Evolutionary conservation across 2,888 invertebrate genomes (phyloP), one percentile per base, ranked within the genome.

Genomic region (Venustoraphidia nigricollis): DNA sequence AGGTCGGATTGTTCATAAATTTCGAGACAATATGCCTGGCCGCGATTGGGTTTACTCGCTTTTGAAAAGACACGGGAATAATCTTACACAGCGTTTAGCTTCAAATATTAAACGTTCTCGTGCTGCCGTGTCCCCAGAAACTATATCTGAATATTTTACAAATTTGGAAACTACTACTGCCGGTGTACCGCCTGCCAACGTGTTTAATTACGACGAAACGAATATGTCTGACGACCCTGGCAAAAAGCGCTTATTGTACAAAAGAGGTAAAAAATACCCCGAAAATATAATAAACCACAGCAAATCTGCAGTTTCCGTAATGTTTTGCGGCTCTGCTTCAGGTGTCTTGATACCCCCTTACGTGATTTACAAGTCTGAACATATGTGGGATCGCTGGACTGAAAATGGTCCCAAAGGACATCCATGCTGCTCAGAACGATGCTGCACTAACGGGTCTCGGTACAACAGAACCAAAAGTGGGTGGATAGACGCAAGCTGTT

Each of bases 141-240:
- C 46, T 13, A 47, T 53, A 35, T 50, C 53, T 37, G 36, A 50
- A 37, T 58, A 57, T 52, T 60, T 56, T 51, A 41, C 51, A 35
- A 51, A 57, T 46, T 42, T 55, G 35, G 46, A 53, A 50, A 49
- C 42, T 9, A 45, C 17, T 17, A 47, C 54, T 2, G 43, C 44
- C 45, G 53, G 44, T 40, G 50, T 55, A 13, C 54, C 55, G 36
- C 42, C 50, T 37, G 44, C 48, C 35, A 56, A 57, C 45, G 55
- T 60, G 13, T 45, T 57, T 9, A 62, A 62, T 47, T 63, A 60
- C 53, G 62, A 62, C 50, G 60, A 63, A 49, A 59, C 58, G 8
- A 60, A 59, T 45, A 48, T 63, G 9, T 46, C 53, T 8, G 61
- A 61, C 50, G 57, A 64, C 49, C 57, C 59, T n/a, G 59, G 57